These are phyloP conservation scores for Pantherophis guttatus DNA, from an alignment of 2,113 vertebrate genomes.

Conservation along the genomic window DNA sequence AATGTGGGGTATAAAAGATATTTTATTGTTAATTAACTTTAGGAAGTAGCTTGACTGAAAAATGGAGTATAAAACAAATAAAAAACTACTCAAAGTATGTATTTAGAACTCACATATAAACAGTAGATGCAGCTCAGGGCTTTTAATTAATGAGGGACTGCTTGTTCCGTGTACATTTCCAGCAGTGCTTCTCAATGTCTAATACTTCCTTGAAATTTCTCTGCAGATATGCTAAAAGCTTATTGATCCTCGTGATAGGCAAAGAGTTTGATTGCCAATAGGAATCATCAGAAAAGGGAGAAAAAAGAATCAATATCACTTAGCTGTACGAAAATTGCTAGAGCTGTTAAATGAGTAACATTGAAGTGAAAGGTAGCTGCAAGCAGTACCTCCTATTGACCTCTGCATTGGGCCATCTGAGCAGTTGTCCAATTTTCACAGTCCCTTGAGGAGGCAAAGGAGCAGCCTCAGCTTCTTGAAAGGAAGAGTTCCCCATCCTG, in stretches of 20 bases:
- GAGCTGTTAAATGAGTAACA: not conserved
- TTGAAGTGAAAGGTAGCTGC: slow-evolving; percentile 7
- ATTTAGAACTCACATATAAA: not conserved
- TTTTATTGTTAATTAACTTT: not conserved
- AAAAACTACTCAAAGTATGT: not conserved
- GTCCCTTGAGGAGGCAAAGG: not conserved
- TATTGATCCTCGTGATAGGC: slow-evolving; percentile 7
- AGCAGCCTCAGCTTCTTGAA: not conserved
- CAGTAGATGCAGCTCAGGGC: not conserved
- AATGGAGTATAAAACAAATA: not conserved
- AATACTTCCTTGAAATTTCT: not conserved
- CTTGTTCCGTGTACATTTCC: not conserved
- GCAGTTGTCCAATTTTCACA: not conserved
- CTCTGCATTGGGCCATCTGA: not conserved
- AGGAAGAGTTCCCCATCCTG: not conserved
- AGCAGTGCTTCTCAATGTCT: not conserved
- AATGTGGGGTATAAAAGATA: not conserved
- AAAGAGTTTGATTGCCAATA: not conserved
- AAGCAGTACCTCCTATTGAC: not conserved
- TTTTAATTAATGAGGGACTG: not conserved
- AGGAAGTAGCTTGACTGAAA: not conserved
- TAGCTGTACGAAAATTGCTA: not conserved
- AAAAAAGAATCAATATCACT: slow-evolving; percentile 3
- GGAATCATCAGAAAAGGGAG: not conserved
- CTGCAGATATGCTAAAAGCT: slow-evolving; percentile 12